A percentile compares a stretch with the other conserved stretches of the same genome.
Conservation (phyloP, 2,888 invertebrate species). For the Synergus laeviventris region DNA sequence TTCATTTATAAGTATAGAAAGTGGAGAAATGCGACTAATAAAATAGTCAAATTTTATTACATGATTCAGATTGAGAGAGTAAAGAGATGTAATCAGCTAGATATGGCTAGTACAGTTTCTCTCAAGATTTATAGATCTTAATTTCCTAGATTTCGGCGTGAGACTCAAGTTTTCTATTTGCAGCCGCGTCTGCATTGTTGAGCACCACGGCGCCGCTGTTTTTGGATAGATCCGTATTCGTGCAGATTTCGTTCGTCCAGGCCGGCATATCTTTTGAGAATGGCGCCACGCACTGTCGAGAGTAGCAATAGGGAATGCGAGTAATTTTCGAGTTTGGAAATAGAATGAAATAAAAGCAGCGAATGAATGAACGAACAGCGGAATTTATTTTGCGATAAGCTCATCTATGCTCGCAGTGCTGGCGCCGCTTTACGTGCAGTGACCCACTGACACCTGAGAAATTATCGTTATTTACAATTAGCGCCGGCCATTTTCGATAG, state of each 20-base stretch:
- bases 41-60: too few species aligned
- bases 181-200: conserved; percentile 54
- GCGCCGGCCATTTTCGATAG: not conserved
- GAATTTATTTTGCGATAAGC: conserved; percentile 20
- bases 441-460: not conserved
- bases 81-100: not conserved
- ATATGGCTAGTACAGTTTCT: not conserved
- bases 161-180: conserved; percentile 19
- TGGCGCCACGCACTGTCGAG: conserved; percentile 57
- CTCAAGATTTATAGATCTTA: conserved; percentile 1
- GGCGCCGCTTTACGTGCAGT: not conserved
- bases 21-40: too few species aligned
- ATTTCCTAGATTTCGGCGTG: not conserved
- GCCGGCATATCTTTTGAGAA: conserved; percentile 60
- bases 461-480: not conserved
- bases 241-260: conserved; percentile 40
- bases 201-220: conserved; percentile 48
- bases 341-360: conserved; percentile 60
- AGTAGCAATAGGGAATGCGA: conserved; percentile 55
- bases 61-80: too few species aligned
- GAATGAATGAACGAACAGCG: conserved; percentile 25
- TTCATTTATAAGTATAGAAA: too few species aligned
- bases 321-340: conserved; percentile 64
- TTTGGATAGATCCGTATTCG: conserved; percentile 33
- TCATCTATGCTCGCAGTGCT: conserved; percentile 12